phyloP scores from a whole-genome alignment of 2,113 vertebrate species.

The Sigmodon hispidus region DNA sequence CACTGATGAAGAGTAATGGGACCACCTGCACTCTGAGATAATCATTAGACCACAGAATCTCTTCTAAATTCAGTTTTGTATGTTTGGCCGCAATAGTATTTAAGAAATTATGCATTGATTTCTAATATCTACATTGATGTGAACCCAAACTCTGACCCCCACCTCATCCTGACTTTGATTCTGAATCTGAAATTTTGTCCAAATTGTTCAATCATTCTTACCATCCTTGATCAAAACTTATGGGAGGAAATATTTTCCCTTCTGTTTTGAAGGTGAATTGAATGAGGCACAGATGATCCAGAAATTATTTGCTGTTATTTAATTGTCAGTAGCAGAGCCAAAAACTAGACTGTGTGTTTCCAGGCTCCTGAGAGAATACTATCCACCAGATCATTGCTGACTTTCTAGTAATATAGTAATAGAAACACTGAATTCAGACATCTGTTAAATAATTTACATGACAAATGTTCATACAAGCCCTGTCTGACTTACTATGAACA shows the following conservation, averaged over 20 bases:
- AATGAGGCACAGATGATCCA: slow-evolving; percentile 36
- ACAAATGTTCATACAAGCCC: slow-evolving; percentile 67
- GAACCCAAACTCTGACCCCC: not conserved
- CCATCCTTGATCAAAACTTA: not conserved
- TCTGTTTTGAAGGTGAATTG: slow-evolving; percentile 41
- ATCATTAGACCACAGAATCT: not conserved
- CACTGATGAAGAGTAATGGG: not conserved
- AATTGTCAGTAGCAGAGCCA: slow-evolving; percentile 11
- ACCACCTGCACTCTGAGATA: not conserved
- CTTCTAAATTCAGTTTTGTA: not conserved
- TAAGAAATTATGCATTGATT: not conserved
- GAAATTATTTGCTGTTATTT: slow-evolving; percentile 36
- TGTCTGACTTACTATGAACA: slow-evolving; percentile 53
- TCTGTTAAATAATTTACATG: slow-evolving; percentile 74
- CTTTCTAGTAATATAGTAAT: slow-evolving; percentile 52
- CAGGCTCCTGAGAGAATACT: slow-evolving; percentile 24
- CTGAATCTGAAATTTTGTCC: not conserved
- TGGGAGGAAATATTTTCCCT: not conserved
- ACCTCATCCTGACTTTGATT: not conserved
- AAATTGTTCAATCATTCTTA: not conserved
- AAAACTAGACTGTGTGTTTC: slow-evolving; percentile 23
- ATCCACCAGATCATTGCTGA: not conserved
- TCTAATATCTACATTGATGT: not conserved
- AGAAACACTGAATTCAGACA: slow-evolving; percentile 67
- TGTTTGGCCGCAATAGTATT: not conserved